Conservation (phyloP, 1,140 invertebrate species). For the Achroia grisella region DNA sequence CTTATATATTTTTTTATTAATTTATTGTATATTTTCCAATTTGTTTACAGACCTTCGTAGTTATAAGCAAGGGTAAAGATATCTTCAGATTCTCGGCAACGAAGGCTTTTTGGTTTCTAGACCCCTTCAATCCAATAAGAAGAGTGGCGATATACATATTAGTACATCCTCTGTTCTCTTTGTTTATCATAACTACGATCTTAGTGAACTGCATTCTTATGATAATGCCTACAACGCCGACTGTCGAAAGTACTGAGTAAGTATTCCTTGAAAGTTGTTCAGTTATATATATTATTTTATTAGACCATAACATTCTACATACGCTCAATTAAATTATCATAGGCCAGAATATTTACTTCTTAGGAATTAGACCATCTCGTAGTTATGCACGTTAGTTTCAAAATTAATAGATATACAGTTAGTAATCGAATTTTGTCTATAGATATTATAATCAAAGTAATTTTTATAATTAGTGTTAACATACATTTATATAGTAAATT, state of each 20-base stretch:
- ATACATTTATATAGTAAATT: neutral
- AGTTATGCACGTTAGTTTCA: conserved; percentile 69
- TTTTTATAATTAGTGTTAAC: conserved; percentile 11
- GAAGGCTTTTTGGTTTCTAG: conserved; percentile 94
- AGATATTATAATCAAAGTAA: conserved; percentile 20
- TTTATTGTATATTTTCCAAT: conserved; percentile 26
- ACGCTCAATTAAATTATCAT: conserved; percentile 18
- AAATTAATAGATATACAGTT: conserved; percentile 61
- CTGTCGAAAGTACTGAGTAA: conserved; percentile 97
- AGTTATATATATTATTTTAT: conserved; percentile 4
- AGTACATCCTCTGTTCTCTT: conserved; percentile 97
- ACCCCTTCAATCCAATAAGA: conserved; percentile 98
- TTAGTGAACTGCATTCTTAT: conserved; percentile 98
- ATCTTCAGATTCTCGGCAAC: conserved; percentile 99
- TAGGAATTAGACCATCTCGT: conserved; percentile 40
- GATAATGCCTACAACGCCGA: conserved; percentile 95
- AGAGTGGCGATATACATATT: conserved; percentile 97
- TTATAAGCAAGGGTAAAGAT: conserved; percentile 98
- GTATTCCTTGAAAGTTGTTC: conserved; percentile 64
- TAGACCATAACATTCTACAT: conserved; percentile 7
- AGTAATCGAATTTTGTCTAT: conserved; percentile 41
- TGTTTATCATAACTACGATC: conserved; percentile 98
- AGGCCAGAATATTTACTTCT: conserved; percentile 15
- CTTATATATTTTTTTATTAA: neutral
- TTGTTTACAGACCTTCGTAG: conserved; percentile 95